Percentiles rank a stretch among this genome's conserved stretches.
Conservation (phyloP, 1,140 invertebrate species). For the Vanessa atalanta region DNA sequence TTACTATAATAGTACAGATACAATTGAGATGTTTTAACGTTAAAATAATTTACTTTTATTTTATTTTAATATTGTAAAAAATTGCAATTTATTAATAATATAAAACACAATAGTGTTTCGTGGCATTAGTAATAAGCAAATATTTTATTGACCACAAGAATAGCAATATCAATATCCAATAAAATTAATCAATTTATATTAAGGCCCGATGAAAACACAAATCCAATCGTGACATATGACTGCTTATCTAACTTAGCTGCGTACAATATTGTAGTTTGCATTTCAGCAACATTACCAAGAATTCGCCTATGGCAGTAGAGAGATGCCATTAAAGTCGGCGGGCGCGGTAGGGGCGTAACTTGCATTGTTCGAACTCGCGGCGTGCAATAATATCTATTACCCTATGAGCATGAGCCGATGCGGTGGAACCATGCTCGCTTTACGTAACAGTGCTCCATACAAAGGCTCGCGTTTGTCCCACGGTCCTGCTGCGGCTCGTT, state of each 20-base stretch:
- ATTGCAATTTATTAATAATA: background rate
- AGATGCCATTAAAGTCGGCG: slow-evolving; percentile 47
- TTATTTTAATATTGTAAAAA: too few relatives aligned
- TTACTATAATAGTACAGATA: too few relatives aligned
- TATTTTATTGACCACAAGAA: slow-evolving; percentile 7
- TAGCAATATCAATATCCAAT: slow-evolving; percentile 15
- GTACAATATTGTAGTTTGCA: slow-evolving; percentile 31
- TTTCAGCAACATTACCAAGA: slow-evolving; percentile 37
- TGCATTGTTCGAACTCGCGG: slow-evolving; percentile 45
- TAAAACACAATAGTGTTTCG: background rate
- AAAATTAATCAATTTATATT: slow-evolving; percentile 15
- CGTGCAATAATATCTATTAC: slow-evolving; percentile 47
- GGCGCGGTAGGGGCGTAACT: slow-evolving; percentile 46
- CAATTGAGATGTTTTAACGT: too few relatives aligned
- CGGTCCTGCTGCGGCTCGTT: slow-evolving; percentile 29
- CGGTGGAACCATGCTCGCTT: slow-evolving; percentile 30
- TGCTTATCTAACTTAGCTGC: slow-evolving; percentile 31
- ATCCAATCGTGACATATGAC: slow-evolving; percentile 28
- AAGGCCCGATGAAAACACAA: slow-evolving; percentile 23
- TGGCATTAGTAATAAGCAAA: slow-evolving; percentile 2
- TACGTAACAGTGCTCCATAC: slow-evolving; percentile 39
- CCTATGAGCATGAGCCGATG: slow-evolving; percentile 38
- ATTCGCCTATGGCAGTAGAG: slow-evolving; percentile 44
- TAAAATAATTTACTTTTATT: too few relatives aligned
- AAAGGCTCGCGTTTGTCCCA: slow-evolving; percentile 38